A percentile compares a stretch with the other conserved stretches of the same genome.
Evolutionary conservation across 2,113 vertebrate species (phyloP).

Genomic region (Oncorhynchus mykiss): DNA sequence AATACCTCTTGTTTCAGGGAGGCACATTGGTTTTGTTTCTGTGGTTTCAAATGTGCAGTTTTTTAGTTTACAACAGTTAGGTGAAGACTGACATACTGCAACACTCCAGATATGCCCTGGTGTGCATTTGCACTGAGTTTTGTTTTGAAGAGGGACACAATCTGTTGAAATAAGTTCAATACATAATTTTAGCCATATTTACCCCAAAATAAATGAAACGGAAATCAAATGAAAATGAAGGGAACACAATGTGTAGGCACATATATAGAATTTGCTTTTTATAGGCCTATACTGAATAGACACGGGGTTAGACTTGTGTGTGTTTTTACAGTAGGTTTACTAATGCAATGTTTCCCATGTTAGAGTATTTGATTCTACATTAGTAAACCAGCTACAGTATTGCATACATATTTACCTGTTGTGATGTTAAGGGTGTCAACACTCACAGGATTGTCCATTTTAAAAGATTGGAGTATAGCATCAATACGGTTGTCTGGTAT

Average conservation of each 20-base stretch:
- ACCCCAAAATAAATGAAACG: neutral
- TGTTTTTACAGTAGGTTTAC: neutral
- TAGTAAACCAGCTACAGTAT: neutral
- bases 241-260: neutral
- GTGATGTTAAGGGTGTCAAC: slow-evolving; percentile 1
- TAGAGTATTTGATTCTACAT: neutral
- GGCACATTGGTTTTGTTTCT: neutral
- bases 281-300: too few species aligned
- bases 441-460: accelerated
- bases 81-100: neutral
- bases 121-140: neutral
- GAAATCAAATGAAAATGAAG: neutral
- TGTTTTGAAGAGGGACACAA: accelerated
- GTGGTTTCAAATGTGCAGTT: accelerated
- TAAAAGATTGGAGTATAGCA: accelerated
- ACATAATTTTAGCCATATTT: neutral
- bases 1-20: slow-evolving; percentile 41
- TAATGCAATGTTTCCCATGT: neutral
- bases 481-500: accelerated
- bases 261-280: neutral
- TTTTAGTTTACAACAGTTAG: neutral
- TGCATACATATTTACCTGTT: slow-evolving; percentile 54
- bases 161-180: slow-evolving; percentile 21
- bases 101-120: slow-evolving; percentile 7
- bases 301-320: neutral